Percentiles rank a stretch among this genome's conserved stretches.
Evolutionary conservation across 2,113 vertebrate species (phyloP).

Genomic region (Gambusia affinis): DNA sequence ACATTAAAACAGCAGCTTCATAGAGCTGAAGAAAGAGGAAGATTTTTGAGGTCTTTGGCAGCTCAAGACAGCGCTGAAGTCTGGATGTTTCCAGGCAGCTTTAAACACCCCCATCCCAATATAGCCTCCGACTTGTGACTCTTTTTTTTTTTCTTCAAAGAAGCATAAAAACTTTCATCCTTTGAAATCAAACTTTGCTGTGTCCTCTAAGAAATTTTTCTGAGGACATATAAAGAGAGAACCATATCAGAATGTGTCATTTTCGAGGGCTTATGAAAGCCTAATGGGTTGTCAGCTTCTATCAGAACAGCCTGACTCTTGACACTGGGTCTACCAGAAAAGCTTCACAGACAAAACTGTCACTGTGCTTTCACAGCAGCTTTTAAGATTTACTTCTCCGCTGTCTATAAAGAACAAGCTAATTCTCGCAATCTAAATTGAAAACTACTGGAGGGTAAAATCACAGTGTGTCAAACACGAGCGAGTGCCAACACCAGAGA

Average conservation of each 20-base stretch:
- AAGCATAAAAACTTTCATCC: neutral
- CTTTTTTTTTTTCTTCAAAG: neutral
- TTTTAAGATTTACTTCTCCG: conserved; percentile 52
- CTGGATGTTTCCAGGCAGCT: neutral
- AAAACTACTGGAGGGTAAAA: conserved; percentile 73
- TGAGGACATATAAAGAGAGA: conserved; percentile 2
- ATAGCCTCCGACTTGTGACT: neutral
- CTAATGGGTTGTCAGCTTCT: conserved; percentile 43
- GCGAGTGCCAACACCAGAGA: conserved; percentile 21
- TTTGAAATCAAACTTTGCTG: neutral
- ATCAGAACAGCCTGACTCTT: conserved; percentile 36
- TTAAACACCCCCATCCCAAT: neutral
- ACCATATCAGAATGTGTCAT: neutral
- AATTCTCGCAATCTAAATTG: conserved; percentile 69
- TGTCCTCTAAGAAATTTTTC: neutral
- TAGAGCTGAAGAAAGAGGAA: neutral
- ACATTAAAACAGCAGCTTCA: neutral
- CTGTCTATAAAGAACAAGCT: conserved; percentile 47
- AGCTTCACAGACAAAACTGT: conserved; percentile 48
- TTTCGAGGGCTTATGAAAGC: conserved; percentile 29
- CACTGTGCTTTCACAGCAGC: conserved; percentile 47
- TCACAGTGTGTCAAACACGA: conserved; percentile 59
- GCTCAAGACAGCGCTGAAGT: neutral
- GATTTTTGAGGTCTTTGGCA: neutral
- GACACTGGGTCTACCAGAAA: conserved; percentile 48